These are phyloP conservation scores for Mythimna lalbum DNA, from an alignment of 2,888 invertebrate genomes.

Conservation along the genomic window DNA sequence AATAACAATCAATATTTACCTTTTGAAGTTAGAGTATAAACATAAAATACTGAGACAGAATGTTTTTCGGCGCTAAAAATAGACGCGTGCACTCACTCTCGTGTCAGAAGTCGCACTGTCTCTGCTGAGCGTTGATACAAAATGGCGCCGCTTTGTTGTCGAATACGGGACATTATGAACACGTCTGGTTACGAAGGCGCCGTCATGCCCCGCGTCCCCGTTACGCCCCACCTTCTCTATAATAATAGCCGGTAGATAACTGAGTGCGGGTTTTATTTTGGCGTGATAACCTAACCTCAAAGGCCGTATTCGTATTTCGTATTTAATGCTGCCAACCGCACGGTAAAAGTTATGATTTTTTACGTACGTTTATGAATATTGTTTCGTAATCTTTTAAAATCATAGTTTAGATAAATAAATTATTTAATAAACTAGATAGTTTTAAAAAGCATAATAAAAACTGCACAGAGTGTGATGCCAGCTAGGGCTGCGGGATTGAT, in stretches of 20 bases:
- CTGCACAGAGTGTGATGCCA: no score
- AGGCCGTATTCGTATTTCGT: no score
- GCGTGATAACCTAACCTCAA: neutral
- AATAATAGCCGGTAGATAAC: neutral
- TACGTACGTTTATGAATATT: no score
- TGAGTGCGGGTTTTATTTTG: neutral
- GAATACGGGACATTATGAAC: neutral
- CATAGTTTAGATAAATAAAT: no score
- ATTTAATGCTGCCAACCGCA: no score
- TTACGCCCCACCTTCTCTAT: neutral
- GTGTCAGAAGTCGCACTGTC: conserved; percentile 4
- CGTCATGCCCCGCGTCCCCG: neutral
- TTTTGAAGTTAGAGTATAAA: neutral
- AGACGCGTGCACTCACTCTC: conserved; percentile 5
- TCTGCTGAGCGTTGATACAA: neutral
- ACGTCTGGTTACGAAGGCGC: neutral
- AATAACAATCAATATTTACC: neutral
- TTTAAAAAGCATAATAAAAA: no score
- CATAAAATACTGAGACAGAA: neutral
- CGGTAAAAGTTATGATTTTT: no score
- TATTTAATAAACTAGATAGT: no score
- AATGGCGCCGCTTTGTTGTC: neutral
- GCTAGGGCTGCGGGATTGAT: no score
- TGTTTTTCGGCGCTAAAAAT: neutral
- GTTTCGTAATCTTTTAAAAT: no score